Evolutionary conservation across 2,797 vertebrate species (phyloP).

Genomic region (Spinibarbus caldwelli): DNA sequence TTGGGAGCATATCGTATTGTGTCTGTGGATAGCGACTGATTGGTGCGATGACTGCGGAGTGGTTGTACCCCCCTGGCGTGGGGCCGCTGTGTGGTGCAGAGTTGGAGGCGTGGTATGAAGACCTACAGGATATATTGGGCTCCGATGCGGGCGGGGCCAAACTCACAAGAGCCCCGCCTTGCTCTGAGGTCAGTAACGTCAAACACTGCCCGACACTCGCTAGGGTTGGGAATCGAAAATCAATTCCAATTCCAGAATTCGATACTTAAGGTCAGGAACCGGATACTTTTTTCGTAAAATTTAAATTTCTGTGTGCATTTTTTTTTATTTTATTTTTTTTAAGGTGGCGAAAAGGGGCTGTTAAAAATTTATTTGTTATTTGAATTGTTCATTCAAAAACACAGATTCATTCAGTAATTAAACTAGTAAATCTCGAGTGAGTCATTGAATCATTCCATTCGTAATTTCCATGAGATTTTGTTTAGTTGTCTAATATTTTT

Average conservation of each 20-base stretch:
- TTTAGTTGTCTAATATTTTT: not conserved
- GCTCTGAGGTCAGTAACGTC: slow-evolving; percentile 83
- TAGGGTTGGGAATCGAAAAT: not conserved
- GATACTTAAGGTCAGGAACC: not conserved
- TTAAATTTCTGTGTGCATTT: not conserved
- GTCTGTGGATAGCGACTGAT: slow-evolving; percentile 82
- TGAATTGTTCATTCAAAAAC: not conserved
- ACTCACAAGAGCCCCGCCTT: slow-evolving; percentile 75
- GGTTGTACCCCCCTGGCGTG: slow-evolving; percentile 82
- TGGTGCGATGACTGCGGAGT: slow-evolving; percentile 91
- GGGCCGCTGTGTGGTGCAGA: slow-evolving; percentile 90
- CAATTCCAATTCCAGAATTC: not conserved
- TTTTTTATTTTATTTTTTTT: no score
- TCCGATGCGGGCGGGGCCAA: slow-evolving; percentile 84
- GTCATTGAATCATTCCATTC: not conserved
- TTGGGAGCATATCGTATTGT: slow-evolving; percentile 81
- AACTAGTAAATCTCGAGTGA: not conserved
- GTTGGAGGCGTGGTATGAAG: slow-evolving; percentile 97
- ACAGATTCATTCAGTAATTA: not conserved
- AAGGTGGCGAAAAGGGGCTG: no score
- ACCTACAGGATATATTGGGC: slow-evolving; percentile 95
- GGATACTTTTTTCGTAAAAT: not conserved
- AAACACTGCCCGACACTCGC: slow-evolving; percentile 32
- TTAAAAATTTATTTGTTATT: no score
- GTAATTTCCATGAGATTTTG: not conserved